Conservation (phyloP, 2,113 vertebrate genomes). For the Bos taurus region ARS-UCD2.0 NC_037346.1:29369001-29369500, state of each 20-base stretch:
- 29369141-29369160: background rate
- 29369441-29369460: background rate
- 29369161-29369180: background rate
- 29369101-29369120: background rate
- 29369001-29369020: too few species aligned
- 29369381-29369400: background rate
- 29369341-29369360: background rate
- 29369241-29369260: background rate
- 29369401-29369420: background rate
- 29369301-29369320: background rate
- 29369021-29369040: background rate
- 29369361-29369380: background rate
- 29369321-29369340: background rate
- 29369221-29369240: background rate
- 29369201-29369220: background rate
- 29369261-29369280: background rate
- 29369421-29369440: background rate
- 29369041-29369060: background rate
- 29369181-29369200: background rate
- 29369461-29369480: background rate
- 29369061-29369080: background rate
- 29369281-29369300: background rate
- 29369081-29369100: too few species aligned
- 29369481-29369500: background rate
- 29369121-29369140: background rate